phyloP scores from a whole-genome alignment of 2,888 invertebrate species.

The Dorcus hopei region DNA sequence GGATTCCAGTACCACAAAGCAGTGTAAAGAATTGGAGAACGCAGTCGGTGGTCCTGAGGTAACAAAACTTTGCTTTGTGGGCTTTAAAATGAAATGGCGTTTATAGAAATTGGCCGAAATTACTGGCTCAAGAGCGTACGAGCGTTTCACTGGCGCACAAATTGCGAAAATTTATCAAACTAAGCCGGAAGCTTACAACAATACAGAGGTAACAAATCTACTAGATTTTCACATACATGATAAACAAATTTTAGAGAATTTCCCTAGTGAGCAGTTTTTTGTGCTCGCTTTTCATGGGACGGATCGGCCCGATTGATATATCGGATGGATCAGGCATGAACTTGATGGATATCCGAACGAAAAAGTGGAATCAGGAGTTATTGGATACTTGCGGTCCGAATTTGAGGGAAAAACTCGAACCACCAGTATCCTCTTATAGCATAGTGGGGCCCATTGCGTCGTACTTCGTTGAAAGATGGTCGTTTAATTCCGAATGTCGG shows the following conservation, averaged over 20 bases:
- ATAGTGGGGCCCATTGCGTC: slow-evolving; percentile 69
- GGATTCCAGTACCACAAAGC: slow-evolving; percentile 80
- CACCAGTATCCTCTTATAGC: slow-evolving; percentile 67
- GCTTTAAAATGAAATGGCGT: background rate
- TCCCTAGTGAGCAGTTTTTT: slow-evolving; percentile 92
- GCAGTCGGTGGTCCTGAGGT: slow-evolving; percentile 70
- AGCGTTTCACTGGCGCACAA: slow-evolving; percentile 91
- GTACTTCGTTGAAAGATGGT: slow-evolving; percentile 85
- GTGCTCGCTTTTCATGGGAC: slow-evolving; percentile 82
- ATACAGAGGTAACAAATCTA: slow-evolving; percentile 61
- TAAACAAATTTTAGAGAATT: slow-evolving; percentile 63
- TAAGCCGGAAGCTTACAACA: slow-evolving; percentile 65
- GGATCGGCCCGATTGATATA: slow-evolving; percentile 85
- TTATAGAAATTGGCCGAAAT: slow-evolving; percentile 70
- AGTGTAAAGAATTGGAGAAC: slow-evolving; percentile 77
- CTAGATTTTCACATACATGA: slow-evolving; percentile 1
- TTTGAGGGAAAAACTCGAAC: slow-evolving; percentile 69
- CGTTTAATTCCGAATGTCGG: slow-evolving; percentile 75
- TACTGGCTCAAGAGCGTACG: slow-evolving; percentile 85
- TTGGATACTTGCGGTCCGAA: slow-evolving; percentile 76
- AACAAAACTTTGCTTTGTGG: slow-evolving; percentile 15
- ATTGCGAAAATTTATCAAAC: slow-evolving; percentile 83
- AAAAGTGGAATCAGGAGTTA: slow-evolving; percentile 73
- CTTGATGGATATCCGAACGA: slow-evolving; percentile 75
- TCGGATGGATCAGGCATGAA: slow-evolving; percentile 98